Evolutionary conservation across 2,797 vertebrate genomes (phyloP).

Genomic region (Clarias platycephalus): DNA sequence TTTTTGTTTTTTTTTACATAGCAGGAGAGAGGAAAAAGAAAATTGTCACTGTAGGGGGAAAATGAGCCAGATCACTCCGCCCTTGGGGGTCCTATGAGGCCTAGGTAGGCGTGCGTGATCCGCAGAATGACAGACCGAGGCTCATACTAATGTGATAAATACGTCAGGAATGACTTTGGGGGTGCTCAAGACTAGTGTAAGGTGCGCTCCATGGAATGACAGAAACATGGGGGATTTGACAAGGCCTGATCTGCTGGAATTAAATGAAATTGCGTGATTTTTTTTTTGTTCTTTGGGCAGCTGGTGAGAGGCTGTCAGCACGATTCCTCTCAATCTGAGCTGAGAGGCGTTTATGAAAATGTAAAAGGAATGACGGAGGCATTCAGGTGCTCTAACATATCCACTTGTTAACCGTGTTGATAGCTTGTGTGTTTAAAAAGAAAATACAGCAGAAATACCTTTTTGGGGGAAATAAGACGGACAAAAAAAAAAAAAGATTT

Average conservation of each 20-base stretch:
- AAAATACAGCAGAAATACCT: not conserved
- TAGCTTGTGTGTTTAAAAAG: not conserved
- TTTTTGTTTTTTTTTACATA: slow-evolving; percentile 24
- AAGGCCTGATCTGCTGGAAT: slow-evolving; percentile 54
- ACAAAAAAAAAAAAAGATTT: not conserved
- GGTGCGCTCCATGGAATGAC: slow-evolving; percentile 27
- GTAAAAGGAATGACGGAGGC: slow-evolving; percentile 31
- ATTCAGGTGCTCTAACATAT: not conserved
- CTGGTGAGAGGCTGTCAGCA: slow-evolving; percentile 40
- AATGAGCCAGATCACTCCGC: slow-evolving; percentile 60
- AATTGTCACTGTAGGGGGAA: slow-evolving; percentile 61
- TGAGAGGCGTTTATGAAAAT: slow-evolving; percentile 36
- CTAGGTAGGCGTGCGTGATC: slow-evolving; percentile 36
- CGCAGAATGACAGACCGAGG: slow-evolving; percentile 69
- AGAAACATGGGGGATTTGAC: slow-evolving; percentile 47
- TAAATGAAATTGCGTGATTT: slow-evolving; percentile 50
- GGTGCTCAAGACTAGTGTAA: slow-evolving; percentile 15
- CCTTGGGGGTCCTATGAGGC: slow-evolving; percentile 63
- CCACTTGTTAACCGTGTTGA: not conserved
- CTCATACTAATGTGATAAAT: slow-evolving; percentile 82
- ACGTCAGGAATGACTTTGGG: slow-evolving; percentile 68
- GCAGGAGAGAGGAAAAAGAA: slow-evolving; percentile 48
- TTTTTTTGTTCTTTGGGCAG: slow-evolving; percentile 12
- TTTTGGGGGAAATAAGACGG: not conserved
- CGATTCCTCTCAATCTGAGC: slow-evolving; percentile 35